These are phyloP conservation scores for Philotrypesis tridentata DNA, from an alignment of 1,140 invertebrate genomes.

Conservation along the genomic window DNA sequence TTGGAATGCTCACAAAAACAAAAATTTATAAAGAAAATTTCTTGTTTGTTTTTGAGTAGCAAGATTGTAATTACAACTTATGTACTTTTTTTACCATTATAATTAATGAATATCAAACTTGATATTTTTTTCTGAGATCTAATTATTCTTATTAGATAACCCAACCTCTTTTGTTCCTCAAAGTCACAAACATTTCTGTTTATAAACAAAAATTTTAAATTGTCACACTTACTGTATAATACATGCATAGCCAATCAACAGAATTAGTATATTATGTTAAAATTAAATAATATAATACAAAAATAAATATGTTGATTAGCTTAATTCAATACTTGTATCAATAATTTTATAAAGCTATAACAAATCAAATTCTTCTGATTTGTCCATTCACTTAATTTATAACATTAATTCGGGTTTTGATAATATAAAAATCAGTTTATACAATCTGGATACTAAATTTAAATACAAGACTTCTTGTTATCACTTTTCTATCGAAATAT, in stretches of 20 bases:
- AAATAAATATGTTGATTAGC: background rate
- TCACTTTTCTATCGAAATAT: background rate
- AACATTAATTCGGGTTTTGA: background rate
- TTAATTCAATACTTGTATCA: background rate
- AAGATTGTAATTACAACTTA: constrained; percentile 16
- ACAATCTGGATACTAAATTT: too few species aligned
- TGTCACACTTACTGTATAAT: too few species aligned
- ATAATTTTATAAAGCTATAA: background rate
- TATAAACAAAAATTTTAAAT: background rate
- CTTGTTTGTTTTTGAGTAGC: background rate
- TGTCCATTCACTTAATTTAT: constrained; percentile 1
- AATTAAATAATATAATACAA: background rate
- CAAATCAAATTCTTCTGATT: background rate
- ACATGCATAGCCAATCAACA: too few species aligned
- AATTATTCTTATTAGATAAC: constrained; percentile 1
- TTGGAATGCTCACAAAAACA: constrained; percentile 22
- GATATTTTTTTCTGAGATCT: constrained; percentile 16
- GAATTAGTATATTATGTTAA: background rate
- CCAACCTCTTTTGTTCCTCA: background rate
- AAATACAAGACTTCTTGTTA: background rate
- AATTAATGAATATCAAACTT: constrained; percentile 23
- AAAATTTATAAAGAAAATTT: constrained; percentile 12
- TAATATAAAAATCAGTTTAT: background rate
- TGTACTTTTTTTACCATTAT: constrained; percentile 18
- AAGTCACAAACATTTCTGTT: background rate